These are phyloP conservation scores for Eucera pruinosa DNA, from an alignment of 2,888 invertebrate genomes.

Conservation along the genomic window DNA sequence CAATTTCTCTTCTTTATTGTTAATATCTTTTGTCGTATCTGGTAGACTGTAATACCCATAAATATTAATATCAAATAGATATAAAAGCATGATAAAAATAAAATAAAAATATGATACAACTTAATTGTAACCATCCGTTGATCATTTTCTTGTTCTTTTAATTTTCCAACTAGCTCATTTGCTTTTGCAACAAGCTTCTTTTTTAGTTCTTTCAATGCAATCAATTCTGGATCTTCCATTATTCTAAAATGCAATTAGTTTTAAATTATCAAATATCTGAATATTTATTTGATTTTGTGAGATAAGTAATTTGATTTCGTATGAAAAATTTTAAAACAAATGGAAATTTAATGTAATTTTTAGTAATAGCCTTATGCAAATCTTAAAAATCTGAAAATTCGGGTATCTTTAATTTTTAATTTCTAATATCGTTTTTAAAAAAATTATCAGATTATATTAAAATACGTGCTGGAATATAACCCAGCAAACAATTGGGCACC, in stretches of 20 bases:
- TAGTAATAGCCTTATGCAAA: too few species aligned
- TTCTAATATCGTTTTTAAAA: too few species aligned
- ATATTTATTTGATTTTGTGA: too few species aligned
- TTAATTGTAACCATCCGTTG: slow-evolving; percentile 22
- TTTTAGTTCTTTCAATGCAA: slow-evolving; percentile 43
- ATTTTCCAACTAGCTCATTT: slow-evolving; percentile 42
- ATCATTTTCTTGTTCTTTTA: slow-evolving; percentile 42
- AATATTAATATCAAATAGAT: not conserved
- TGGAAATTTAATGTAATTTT: too few species aligned
- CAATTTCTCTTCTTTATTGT: not conserved
- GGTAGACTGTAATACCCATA: slow-evolving; percentile 18
- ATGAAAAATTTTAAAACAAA: too few species aligned
- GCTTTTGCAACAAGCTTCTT: slow-evolving; percentile 52
- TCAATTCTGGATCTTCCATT: slow-evolving; percentile 55
- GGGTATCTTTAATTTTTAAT: too few species aligned
- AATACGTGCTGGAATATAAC: too few species aligned
- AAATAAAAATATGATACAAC: slow-evolving; percentile 21
- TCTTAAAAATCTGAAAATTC: too few species aligned
- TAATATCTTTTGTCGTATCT: not conserved
- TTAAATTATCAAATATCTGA: not conserved
- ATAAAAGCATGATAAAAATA: not conserved
- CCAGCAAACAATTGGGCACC: too few species aligned
- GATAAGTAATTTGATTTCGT: too few species aligned
- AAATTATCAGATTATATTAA: too few species aligned
- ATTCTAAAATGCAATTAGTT: not conserved